Evolutionary conservation across 2,113 vertebrate genomes (phyloP).

Genomic region (Oophaga pumilio): DNA sequence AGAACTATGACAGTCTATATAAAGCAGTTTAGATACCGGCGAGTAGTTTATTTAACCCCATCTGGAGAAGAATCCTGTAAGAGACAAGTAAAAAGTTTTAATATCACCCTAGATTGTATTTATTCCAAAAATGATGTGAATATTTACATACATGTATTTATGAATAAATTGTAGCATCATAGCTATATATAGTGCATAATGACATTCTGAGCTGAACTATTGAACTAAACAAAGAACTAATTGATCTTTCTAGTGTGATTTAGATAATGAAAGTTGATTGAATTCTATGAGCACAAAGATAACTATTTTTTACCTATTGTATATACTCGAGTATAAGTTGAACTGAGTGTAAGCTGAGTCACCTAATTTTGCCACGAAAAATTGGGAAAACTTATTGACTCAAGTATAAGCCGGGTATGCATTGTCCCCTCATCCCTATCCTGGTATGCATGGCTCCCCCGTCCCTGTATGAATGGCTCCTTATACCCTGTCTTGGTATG

Average conservation of each 20-base stretch:
- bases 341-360: too few species aligned
- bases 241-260: background rate
- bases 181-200: background rate
- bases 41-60: background rate
- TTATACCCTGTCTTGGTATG: too few species aligned
- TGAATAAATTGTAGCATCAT: background rate
- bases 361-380: too few species aligned
- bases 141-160: background rate
- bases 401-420: too few species aligned
- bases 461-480: too few species aligned
- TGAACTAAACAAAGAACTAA: background rate
- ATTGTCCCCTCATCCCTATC: too few species aligned
- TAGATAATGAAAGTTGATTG: too few species aligned
- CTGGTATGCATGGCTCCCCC: too few species aligned
- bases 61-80: slow-evolving; percentile 7
- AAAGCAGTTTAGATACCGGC: background rate
- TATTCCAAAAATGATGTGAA: background rate
- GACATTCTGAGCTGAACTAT: background rate
- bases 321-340: too few species aligned
- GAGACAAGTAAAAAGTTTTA: background rate
- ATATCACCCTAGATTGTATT: background rate
- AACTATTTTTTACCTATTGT: too few species aligned
- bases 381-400: too few species aligned
- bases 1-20: background rate
- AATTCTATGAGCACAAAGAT: too few species aligned